These are phyloP conservation scores for Myiopsitta monachus DNA, from an alignment of 2,113 vertebrate genomes.

Conservation along the genomic window DNA sequence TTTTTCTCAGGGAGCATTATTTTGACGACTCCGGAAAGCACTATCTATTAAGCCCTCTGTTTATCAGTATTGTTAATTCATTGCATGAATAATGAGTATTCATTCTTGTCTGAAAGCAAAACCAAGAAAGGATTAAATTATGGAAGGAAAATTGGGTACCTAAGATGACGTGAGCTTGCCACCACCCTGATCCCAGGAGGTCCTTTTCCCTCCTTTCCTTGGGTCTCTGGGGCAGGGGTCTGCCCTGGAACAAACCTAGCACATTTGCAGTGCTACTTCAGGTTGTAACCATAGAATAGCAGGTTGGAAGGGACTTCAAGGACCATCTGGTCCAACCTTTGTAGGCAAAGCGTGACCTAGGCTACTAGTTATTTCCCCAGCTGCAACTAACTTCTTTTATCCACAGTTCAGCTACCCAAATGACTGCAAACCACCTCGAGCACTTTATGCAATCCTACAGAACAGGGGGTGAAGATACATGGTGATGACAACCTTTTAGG, in stretches of 20 bases:
- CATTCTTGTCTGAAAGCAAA: background rate
- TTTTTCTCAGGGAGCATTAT: background rate
- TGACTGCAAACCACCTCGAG: background rate
- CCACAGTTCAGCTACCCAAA: background rate
- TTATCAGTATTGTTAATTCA: background rate
- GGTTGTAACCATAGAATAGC: background rate
- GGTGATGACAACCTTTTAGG: background rate
- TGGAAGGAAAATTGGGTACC: background rate
- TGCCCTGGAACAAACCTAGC: background rate
- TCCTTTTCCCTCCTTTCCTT: background rate
- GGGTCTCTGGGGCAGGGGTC: background rate
- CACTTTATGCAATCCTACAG: background rate
- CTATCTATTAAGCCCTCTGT: background rate
- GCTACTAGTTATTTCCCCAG: background rate
- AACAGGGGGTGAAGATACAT: rapidly evolving
- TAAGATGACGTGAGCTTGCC: background rate
- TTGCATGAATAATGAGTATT: background rate
- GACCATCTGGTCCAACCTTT: background rate
- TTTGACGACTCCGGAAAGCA: background rate
- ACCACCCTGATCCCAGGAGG: background rate
- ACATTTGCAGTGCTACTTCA: background rate
- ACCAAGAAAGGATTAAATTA: background rate
- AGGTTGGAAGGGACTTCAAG: background rate
- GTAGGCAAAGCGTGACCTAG: background rate
- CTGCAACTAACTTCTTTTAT: background rate